Evolutionary conservation across 2,113 vertebrate genomes (phyloP).

Genomic region (Arenaria interpres): DNA sequence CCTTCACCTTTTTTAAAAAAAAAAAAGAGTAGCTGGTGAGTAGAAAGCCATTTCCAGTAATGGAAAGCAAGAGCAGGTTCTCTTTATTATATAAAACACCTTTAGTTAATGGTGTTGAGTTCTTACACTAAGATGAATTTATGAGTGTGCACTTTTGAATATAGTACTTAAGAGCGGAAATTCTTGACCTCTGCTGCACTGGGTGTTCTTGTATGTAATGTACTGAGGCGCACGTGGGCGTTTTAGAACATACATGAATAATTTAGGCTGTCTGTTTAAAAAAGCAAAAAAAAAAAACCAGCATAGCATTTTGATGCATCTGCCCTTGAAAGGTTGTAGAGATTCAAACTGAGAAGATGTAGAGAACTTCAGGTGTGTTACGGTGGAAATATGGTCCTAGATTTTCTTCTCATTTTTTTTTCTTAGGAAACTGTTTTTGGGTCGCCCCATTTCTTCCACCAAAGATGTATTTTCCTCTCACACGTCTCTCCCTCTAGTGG

Average conservation of each 20-base stretch:
- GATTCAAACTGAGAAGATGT: background rate
- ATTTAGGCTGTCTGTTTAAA: background rate
- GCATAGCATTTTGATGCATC: background rate
- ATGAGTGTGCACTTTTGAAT: slow-evolving; percentile 4
- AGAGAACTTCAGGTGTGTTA: background rate
- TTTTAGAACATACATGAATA: background rate
- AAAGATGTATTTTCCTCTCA: background rate
- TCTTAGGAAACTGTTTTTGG: background rate
- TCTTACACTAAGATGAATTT: background rate
- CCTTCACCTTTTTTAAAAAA: background rate
- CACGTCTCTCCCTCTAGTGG: background rate
- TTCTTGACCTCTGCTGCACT: background rate
- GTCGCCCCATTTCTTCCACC: background rate
- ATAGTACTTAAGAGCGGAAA: background rate
- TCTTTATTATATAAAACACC: background rate
- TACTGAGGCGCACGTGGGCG: background rate
- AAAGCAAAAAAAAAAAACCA: background rate
- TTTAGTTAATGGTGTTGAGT: background rate
- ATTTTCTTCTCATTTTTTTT: background rate
- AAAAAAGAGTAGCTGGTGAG: background rate
- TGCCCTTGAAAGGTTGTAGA: background rate
- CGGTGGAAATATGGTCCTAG: background rate
- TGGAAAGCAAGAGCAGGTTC: slow-evolving; percentile 46
- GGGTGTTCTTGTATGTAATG: background rate
- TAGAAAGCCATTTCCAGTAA: background rate